Percentiles rank a stretch among this genome's conserved stretches.
Conservation (phyloP, 2,797 vertebrate genomes). For the Sebastes baramenuke region DNA sequence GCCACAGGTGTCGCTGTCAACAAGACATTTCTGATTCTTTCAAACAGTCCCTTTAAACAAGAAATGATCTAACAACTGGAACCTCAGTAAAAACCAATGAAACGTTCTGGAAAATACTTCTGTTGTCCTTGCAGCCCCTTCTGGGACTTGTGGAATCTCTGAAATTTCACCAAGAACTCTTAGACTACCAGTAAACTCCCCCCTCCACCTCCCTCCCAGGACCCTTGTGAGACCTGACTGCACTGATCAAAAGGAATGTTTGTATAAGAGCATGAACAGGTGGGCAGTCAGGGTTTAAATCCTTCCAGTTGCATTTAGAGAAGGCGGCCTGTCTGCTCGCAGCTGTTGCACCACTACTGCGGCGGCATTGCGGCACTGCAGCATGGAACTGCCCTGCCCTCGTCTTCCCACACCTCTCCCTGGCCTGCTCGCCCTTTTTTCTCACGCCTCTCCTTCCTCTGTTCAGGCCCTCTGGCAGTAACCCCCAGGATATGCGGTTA, state of each 20-base stretch:
- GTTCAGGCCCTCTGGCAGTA: constrained; percentile 47
- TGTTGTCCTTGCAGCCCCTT: neutral
- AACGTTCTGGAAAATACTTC: neutral
- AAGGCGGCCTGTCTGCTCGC: constrained; percentile 8
- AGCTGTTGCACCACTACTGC: constrained; percentile 38
- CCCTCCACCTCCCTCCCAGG: neutral
- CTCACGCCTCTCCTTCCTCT: constrained; percentile 48
- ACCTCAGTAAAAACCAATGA: neutral
- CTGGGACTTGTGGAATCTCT: constrained; percentile 7
- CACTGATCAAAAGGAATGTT: constrained; percentile 26
- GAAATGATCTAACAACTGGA: neutral
- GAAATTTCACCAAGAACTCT: neutral
- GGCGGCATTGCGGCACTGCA: neutral
- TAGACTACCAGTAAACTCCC: neutral
- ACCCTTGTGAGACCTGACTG: neutral
- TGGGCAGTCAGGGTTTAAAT: constrained; percentile 44
- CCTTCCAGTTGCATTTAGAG: constrained; percentile 26
- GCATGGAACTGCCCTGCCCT: neutral
- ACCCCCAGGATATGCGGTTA: constrained; percentile 53
- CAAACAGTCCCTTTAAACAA: neutral
- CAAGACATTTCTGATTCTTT: no score
- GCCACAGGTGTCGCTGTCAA: no score
- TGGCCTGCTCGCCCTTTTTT: constrained; percentile 18
- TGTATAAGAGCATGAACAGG: constrained; percentile 41
- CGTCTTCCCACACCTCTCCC: constrained; percentile 43